These are phyloP conservation scores for Acromyrmex charruanus DNA, from an alignment of 1,140 invertebrate species.

Conservation along the genomic window DNA sequence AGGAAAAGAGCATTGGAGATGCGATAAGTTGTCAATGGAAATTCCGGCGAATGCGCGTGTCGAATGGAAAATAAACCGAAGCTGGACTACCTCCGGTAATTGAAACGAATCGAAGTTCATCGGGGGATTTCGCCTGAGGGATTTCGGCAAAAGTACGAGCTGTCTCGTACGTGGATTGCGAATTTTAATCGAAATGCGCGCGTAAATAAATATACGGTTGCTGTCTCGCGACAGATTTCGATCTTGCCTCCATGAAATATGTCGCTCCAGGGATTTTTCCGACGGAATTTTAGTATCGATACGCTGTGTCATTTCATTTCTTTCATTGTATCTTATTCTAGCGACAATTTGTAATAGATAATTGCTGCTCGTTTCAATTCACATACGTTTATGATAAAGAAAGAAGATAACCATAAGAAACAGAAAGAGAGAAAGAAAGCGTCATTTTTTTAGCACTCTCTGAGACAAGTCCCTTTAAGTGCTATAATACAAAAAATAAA, in stretches of 20 bases:
- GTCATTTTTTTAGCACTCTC: too few relatives aligned
- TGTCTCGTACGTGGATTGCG: slow-evolving; percentile 9
- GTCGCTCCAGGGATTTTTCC: neutral
- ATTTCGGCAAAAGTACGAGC: slow-evolving; percentile 30
- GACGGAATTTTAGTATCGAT: neutral
- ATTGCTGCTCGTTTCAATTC: neutral
- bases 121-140: neutral
- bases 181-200: slow-evolving; percentile 46
- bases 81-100: slow-evolving; percentile 32
- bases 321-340: neutral
- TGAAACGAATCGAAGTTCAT: slow-evolving; percentile 51
- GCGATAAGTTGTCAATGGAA: neutral
- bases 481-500: too few relatives aligned
- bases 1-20: neutral
- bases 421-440: too few relatives aligned
- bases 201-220: slow-evolving; percentile 41
- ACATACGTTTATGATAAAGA: neutral
- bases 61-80: neutral
- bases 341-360: neutral
- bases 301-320: neutral
- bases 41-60: slow-evolving; percentile 12
- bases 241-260: slow-evolving; percentile 25
- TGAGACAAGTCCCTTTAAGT: too few relatives aligned
- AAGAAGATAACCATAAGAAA: neutral
- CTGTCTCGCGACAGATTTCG: neutral